Conservation (phyloP, 2,113 vertebrate species). For the Stegastes partitus region DNA sequence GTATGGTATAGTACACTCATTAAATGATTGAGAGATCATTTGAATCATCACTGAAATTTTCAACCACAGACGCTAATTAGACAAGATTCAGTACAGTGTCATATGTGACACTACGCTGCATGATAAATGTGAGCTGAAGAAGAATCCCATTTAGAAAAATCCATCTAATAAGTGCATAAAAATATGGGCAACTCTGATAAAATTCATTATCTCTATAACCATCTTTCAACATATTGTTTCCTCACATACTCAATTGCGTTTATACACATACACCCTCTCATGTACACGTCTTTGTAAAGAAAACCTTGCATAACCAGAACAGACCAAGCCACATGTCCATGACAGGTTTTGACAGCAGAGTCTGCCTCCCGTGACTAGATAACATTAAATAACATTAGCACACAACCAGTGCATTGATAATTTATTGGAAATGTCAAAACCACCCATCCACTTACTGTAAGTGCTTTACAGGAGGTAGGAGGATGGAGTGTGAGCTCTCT, state of each 20-base stretch:
- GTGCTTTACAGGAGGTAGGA: neutral
- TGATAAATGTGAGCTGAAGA: too few species aligned
- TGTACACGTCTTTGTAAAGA: neutral
- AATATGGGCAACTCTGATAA: neutral
- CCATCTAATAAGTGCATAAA: neutral
- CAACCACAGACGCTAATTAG: too few species aligned
- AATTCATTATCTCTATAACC: neutral
- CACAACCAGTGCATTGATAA: slow-evolving; percentile 42
- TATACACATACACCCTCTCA: neutral
- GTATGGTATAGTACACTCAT: too few species aligned
- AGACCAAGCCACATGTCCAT: neutral
- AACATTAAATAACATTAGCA: slow-evolving; percentile 31
- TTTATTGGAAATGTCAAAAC: slow-evolving; percentile 33
- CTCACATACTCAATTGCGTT: neutral
- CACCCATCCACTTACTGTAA: slow-evolving; percentile 7
- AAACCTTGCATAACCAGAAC: neutral
- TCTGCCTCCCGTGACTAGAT: neutral
- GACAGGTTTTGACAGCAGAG: slow-evolving; percentile 3
- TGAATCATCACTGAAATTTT: too few species aligned
- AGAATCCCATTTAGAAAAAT: too few species aligned
- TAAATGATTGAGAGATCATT: too few species aligned
- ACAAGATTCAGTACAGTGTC: too few species aligned
- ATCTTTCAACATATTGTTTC: neutral
- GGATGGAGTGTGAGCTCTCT: neutral
- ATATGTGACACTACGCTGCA: too few species aligned